phyloP scores from a whole-genome alignment of 2,888 invertebrate genomes.

The Lasioglossum villosulum region DNA sequence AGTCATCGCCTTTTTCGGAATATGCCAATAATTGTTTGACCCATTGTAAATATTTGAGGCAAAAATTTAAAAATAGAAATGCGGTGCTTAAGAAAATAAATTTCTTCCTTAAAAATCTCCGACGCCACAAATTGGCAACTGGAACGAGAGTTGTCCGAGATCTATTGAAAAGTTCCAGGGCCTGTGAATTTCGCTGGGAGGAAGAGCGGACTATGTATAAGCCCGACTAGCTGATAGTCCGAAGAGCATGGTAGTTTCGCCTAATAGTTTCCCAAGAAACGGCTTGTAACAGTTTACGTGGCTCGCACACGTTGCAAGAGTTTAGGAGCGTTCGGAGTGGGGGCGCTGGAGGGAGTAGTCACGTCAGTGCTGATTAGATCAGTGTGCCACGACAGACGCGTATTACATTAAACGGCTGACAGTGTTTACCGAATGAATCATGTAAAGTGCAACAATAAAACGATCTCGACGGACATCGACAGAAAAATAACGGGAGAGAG shows the following conservation, averaged over 20 bases:
- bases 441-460: conserved; percentile 11
- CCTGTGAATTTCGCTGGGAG: neutral
- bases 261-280: conserved; percentile 18
- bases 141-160: neutral
- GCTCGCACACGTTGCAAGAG: neutral
- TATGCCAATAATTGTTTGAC: too few relatives aligned
- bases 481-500: neutral
- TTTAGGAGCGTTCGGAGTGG: neutral
- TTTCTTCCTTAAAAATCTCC: too few relatives aligned
- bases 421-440: conserved; percentile 18
- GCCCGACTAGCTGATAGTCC: neutral
- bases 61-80: too few relatives aligned
- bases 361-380: conserved; percentile 20
- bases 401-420: conserved; percentile 17
- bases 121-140: neutral
- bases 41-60: too few relatives aligned
- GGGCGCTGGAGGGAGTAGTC: conserved; percentile 1
- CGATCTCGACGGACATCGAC: neutral
- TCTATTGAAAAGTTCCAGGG: neutral
- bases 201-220: neutral
- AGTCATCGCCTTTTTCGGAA: too few relatives aligned
- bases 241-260: neutral
- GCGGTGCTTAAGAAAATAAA: neutral
- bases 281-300: conserved; percentile 18
- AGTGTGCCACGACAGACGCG: conserved; percentile 7